These are phyloP conservation scores for Apis florea DNA, from an alignment of 1,140 invertebrate genomes.

Conservation along the genomic window DNA sequence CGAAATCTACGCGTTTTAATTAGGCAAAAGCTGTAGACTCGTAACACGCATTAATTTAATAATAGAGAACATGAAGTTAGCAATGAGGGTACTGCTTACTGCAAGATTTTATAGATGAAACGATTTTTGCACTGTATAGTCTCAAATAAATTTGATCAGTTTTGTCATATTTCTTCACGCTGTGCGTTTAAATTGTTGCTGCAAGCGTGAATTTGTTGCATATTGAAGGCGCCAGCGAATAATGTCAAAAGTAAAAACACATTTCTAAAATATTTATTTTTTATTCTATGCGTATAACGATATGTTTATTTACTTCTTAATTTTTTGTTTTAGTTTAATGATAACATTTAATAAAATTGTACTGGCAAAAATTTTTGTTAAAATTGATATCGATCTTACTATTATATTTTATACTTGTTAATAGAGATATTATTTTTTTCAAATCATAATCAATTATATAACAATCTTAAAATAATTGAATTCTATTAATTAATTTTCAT, in stretches of 20 bases:
- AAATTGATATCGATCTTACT: not conserved
- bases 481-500: no score
- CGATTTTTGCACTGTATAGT: not conserved
- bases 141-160: not conserved
- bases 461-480: not conserved
- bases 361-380: not conserved
- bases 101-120: constrained; percentile 5
- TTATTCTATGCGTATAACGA: no score
- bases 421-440: not conserved
- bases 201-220: not conserved
- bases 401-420: no score
- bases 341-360: not conserved
- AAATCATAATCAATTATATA: not conserved
- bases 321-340: not conserved
- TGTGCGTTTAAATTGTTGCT: not conserved
- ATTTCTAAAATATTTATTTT: not conserved
- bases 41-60: constrained; percentile 21
- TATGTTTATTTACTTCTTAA: no score
- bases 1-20: constrained; percentile 30
- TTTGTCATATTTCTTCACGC: not conserved
- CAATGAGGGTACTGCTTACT: constrained; percentile 8
- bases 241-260: not conserved
- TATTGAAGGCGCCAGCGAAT: not conserved
- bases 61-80: constrained; percentile 35
- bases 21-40: constrained; percentile 30